phyloP scores from a whole-genome alignment of 2,113 vertebrate species.

The Neopipo cinnamomea region DNA sequence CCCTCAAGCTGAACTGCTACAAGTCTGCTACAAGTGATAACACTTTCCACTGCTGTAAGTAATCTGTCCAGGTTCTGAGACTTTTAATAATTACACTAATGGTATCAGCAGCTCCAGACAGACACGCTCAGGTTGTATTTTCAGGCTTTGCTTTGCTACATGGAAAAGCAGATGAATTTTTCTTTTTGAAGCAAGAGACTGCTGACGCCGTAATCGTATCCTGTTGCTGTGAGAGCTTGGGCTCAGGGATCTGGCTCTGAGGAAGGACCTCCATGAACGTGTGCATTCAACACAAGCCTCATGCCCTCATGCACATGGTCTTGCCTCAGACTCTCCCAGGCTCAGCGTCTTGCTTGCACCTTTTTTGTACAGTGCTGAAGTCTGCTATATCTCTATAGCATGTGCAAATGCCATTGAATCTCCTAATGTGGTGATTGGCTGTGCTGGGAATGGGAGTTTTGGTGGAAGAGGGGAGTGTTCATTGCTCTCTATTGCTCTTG shows the following conservation, averaged over 20 bases:
- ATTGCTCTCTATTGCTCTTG: not conserved
- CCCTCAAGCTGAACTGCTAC: not conserved
- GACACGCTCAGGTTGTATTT: not conserved
- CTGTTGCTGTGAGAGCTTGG: rapidly evolving
- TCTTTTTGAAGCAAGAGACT: not conserved
- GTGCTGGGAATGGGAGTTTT: not conserved
- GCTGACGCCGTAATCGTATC: not conserved
- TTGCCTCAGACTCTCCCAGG: not conserved
- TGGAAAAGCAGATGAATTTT: not conserved
- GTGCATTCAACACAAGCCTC: not conserved
- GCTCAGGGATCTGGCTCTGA: rapidly evolving
- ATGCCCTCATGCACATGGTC: rapidly evolving
- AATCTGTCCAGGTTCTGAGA: not conserved
- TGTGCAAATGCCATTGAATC: not conserved
- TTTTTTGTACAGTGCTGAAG: not conserved
- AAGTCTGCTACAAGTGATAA: not conserved
- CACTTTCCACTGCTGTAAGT: not conserved
- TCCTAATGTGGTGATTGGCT: not conserved
- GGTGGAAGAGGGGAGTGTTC: not conserved
- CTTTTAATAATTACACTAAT: not conserved
- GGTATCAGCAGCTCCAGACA: not conserved
- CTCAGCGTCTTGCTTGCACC: rapidly evolving
- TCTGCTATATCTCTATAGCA: not conserved
- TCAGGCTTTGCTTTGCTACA: not conserved
- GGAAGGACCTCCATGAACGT: not conserved